Evolutionary conservation across 2,113 vertebrate genomes (phyloP), one percentile per base, ranked within the genome.

Genomic region (Tachysurus fulvidraco): DNA sequence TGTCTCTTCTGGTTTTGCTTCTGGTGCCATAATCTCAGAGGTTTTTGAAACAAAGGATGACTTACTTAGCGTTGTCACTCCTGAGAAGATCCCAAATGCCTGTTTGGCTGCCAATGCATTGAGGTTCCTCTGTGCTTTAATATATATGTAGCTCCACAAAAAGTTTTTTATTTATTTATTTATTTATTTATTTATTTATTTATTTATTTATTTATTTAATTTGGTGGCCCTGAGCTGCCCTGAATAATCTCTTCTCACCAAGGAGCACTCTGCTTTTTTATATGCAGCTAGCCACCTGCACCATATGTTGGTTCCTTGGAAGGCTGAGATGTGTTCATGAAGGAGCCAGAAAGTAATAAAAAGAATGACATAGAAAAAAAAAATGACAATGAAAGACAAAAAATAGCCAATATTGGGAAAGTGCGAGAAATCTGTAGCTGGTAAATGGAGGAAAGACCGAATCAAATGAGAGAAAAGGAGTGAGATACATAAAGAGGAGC

Each of bases 241-340:
- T 85, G 88, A 90, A 89, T 90, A 89, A 90, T 90, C 86, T 88
- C 83, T n/a, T 46, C 88, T 89, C 88, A 78, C 84, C 50, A 84
- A 84, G 90, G 84, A 89, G 46, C 73, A 76, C 13, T 81, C 25
- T 62, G 81, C 74, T 88, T 88, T 84, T 90, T 90, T 88, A 89
- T 85, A 90, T 90, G 88, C 90, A 86, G 83, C 86, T 81, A 88
- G 83, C 77, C 78, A 44, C 87, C 84, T 89, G 86, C 78, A 84
- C 86, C 90, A 88, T 90, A 90, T 90, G 90, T 74, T 90, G 86
- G 83, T 89, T 86, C 77, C 81, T 83, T 88, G 76, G 83, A 83
- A 86, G 84, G 60, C 85, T 86, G 62, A 84, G 86, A 54, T 85
- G 81, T 81, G 79, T 86, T 84, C 88, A 88, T 89, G 81, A 78